These are phyloP conservation scores for Carpatolechia fugitivella DNA, from an alignment of 2,888 invertebrate genomes.

Conservation along the genomic window DNA sequence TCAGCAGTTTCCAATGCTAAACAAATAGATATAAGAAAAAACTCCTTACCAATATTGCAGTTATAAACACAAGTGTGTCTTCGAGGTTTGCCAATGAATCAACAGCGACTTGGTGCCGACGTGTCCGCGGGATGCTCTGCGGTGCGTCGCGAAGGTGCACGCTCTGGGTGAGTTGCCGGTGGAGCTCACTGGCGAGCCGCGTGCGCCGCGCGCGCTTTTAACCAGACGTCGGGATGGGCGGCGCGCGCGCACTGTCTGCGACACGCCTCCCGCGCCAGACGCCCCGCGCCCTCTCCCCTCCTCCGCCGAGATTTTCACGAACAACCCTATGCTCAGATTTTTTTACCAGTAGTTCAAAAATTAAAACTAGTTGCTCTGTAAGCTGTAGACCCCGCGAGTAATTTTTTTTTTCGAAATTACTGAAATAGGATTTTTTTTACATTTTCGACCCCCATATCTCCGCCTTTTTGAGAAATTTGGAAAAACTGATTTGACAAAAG, in stretches of 20 bases:
- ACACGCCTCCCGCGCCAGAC: slow-evolving; percentile 46
- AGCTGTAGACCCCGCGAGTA: no score
- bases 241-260: slow-evolving; percentile 47
- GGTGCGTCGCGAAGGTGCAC: not conserved
- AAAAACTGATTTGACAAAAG: no score
- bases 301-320: not conserved
- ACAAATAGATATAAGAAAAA: not conserved
- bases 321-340: not conserved
- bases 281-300: slow-evolving; percentile 15
- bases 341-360: no score
- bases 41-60: not conserved
- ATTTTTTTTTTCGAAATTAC: no score
- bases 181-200: slow-evolving; percentile 28
- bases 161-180: slow-evolving; percentile 23
- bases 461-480: no score
- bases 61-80: slow-evolving; percentile 3
- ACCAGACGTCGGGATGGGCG: slow-evolving; percentile 42
- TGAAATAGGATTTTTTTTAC: no score
- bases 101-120: not conserved
- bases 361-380: no score
- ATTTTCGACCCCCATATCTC: no score
- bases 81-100: slow-evolving; percentile 9
- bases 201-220: slow-evolving; percentile 56
- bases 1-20: no score
- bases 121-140: slow-evolving; percentile 9